Evolutionary conservation across 2,888 invertebrate species (phyloP), one percentile per base, ranked within the genome.

Genomic region (Dryadula phaetusa): DNA sequence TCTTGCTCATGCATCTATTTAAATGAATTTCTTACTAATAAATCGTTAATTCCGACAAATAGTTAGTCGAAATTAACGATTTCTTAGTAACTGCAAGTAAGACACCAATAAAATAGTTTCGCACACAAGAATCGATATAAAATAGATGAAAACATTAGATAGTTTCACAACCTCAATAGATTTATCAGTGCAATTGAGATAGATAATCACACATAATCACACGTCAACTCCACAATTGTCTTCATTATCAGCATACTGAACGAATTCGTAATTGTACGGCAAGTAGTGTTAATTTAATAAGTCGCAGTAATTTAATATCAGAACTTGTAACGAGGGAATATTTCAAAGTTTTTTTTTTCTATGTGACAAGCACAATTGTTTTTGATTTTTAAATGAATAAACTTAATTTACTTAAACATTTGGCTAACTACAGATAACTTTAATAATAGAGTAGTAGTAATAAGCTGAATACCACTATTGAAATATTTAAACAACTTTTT

Each of bases 231-330:
- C 32, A 60, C 12, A 46, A 60, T 28, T 60, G 44, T 14, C 60
- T 60, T 46, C 60, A 44, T 60, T 60, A 60, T 60, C 60, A 18
- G 32, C 16, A 32, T 10, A 56, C 56, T 56, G 83, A 86, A 83
- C 86, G 85, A 90, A 89, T 91, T 85, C 83, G 77, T 87, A 89
- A 89, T 85, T 89, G 84, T 83, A 80, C 79, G 81, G 76, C 85
- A 86, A 89, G 82, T 83, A 82, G 84, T 82, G 87, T 86, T 90
- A 88, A 91, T 90, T 88, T 81, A 88, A 90, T 90, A 82, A 87
- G 77, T 70, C 63, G 68, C 69, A 65, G 40, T 42, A 44, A 53
- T 46, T 37, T 52, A 62, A 44, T 49, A 20, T 32, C 40, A 49
- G 54, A 65, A 60, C 54, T 34, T 32, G 8, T 34, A 4, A 25